phyloP scores from a whole-genome alignment of 2,113 vertebrate species.

The Rousettus leschenaultii region DNA sequence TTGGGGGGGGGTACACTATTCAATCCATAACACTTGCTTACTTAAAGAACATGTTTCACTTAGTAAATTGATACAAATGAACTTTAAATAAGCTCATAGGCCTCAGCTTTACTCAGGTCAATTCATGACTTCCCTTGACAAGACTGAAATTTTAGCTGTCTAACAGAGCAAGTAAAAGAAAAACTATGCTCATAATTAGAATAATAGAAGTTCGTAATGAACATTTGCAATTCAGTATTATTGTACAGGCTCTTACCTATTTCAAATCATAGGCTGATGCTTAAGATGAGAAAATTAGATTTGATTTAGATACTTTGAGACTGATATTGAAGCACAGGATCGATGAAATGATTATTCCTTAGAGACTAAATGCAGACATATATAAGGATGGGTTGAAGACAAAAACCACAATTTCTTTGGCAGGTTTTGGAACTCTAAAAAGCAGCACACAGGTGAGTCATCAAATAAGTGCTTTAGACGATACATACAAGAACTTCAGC shows the following conservation, averaged over 20 bases:
- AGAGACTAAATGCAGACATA: constrained; percentile 7
- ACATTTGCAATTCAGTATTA: neutral
- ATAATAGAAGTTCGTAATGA: neutral
- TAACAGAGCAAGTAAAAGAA: neutral
- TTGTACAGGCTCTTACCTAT: neutral
- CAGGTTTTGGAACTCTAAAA: constrained; percentile 21
- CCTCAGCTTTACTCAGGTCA: neutral
- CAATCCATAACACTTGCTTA: neutral
- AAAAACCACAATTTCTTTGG: constrained; percentile 2
- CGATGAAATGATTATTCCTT: constrained; percentile 60
- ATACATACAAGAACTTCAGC: neutral
- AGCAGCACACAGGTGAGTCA: neutral
- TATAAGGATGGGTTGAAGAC: neutral
- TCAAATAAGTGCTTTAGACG: neutral
- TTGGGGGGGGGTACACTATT: neutral
- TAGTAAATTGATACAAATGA: neutral
- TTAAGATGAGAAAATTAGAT: constrained; percentile 47
- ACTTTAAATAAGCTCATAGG: neutral
- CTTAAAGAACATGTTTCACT: neutral
- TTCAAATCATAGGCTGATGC: constrained; percentile 25
- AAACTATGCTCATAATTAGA: constrained; percentile 10
- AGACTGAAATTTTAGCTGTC: neutral
- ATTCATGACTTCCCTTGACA: neutral
- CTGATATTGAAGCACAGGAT: neutral
- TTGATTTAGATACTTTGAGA: constrained; percentile 40